phyloP scores from a whole-genome alignment of 1,140 invertebrate genomes.

The Brachionus asplanchnoidis region DNA sequence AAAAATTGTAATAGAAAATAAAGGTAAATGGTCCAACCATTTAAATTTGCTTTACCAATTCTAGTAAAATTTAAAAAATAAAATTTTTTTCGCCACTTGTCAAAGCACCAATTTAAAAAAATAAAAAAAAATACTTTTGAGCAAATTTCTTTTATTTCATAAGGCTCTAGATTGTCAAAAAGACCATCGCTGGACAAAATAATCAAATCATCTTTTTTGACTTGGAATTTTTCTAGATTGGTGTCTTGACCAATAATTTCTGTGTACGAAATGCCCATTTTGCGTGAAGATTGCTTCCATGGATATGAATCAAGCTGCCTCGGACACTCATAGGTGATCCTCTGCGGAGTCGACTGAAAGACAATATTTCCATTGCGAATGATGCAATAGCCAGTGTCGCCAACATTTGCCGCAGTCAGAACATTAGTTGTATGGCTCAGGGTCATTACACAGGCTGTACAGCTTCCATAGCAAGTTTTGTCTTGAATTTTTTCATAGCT shows the following conservation, averaged over 20 bases:
- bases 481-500: slow-evolving; percentile 28
- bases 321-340: slow-evolving; percentile 52
- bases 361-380: slow-evolving; percentile 77
- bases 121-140: slow-evolving; percentile 57
- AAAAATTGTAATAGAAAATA: too few relatives aligned
- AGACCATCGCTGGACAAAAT: slow-evolving; percentile 92
- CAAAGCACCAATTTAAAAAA: not conserved
- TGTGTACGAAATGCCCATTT: not conserved
- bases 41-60: too few relatives aligned
- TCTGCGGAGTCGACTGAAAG: slow-evolving; percentile 86
- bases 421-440: slow-evolving; percentile 79
- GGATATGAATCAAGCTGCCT: slow-evolving; percentile 40
- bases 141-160: slow-evolving; percentile 77
- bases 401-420: slow-evolving; percentile 90
- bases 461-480: slow-evolving; percentile 63
- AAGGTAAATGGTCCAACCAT: too few relatives aligned
- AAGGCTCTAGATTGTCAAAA: slow-evolving; percentile 92
- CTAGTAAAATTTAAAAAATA: too few relatives aligned
- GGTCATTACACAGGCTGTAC: slow-evolving; percentile 90
- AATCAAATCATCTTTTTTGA: slow-evolving; percentile 90
- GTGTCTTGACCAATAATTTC: slow-evolving; percentile 69
- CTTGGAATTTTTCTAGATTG: slow-evolving; percentile 66
- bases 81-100: too few relatives aligned
- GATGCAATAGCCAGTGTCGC: slow-evolving; percentile 93
- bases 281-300: not conserved